Evolutionary conservation across 2,888 invertebrate genomes (phyloP).

Genomic region (Vannuccia rotundouncinata): DNA sequence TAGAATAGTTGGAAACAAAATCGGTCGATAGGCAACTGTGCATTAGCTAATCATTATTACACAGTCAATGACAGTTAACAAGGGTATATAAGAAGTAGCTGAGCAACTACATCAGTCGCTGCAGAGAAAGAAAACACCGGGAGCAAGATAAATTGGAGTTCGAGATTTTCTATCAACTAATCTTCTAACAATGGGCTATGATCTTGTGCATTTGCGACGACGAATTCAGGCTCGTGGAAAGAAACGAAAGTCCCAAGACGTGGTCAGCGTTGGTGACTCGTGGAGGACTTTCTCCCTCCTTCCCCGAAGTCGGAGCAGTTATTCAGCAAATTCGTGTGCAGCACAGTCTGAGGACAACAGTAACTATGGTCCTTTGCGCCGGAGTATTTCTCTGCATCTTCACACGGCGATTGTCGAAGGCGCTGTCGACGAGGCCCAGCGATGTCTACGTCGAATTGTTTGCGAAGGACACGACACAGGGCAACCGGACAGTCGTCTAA

Average conservation of each 20-base stretch:
- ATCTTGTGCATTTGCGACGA: neutral
- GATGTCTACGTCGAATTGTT: neutral
- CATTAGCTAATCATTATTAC: neutral
- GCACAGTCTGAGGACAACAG: neutral
- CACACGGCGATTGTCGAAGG: neutral
- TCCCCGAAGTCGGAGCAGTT: neutral
- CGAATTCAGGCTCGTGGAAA: neutral
- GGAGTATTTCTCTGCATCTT: neutral
- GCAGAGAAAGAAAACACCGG: no score
- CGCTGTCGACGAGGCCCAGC: neutral
- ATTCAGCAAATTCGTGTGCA: neutral
- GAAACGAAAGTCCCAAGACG: neutral
- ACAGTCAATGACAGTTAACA: neutral
- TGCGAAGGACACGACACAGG: neutral
- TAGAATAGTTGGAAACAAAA: neutral
- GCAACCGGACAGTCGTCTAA: neutral
- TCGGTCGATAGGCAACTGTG: neutral
- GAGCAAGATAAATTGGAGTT: no score
- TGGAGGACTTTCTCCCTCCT: neutral
- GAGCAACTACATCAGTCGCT: neutral
- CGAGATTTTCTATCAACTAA: no score
- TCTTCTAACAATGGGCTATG: neutral
- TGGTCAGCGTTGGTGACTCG: neutral
- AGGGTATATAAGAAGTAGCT: neutral
- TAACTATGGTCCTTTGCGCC: neutral